phyloP scores from a whole-genome alignment of 2,888 invertebrate genomes.

The Mimas tiliae region DNA sequence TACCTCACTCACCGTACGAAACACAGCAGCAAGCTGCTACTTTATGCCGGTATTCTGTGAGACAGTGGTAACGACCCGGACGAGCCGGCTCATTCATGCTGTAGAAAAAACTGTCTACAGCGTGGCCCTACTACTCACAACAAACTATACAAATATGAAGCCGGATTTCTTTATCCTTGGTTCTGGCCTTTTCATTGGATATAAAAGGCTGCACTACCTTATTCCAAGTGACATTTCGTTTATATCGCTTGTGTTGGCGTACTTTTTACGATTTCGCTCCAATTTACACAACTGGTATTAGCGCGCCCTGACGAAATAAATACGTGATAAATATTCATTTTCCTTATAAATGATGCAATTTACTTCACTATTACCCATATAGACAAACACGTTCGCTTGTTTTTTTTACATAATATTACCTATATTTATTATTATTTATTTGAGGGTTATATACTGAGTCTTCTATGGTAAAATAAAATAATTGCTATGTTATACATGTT shows the following conservation, averaged over 20 bases:
- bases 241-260: constrained; percentile 13
- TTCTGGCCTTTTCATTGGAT: not conserved
- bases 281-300: constrained; percentile 14
- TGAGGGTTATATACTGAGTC: no score
- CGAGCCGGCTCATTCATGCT: no score
- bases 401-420: constrained; percentile 6
- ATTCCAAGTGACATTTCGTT: constrained; percentile 17
- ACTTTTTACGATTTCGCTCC: constrained; percentile 24
- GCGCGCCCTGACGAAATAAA: constrained; percentile 5
- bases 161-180: not conserved
- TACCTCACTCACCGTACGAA: no score
- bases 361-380: not conserved
- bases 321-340: constrained; percentile 18
- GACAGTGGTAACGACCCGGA: no score
- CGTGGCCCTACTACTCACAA: no score
- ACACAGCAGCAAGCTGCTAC: no score
- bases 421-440: no score
- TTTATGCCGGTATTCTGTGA: no score
- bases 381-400: not conserved
- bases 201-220: constrained; percentile 7
- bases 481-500: no score
- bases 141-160: not conserved
- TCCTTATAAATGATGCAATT: constrained; percentile 14
- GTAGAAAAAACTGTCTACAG: no score
- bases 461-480: no score